A percentile compares a stretch with the other conserved stretches of the same genome.
phyloP scores from a whole-genome alignment of 2,797 vertebrate species.

The Sciurus carolinensis region DNA sequence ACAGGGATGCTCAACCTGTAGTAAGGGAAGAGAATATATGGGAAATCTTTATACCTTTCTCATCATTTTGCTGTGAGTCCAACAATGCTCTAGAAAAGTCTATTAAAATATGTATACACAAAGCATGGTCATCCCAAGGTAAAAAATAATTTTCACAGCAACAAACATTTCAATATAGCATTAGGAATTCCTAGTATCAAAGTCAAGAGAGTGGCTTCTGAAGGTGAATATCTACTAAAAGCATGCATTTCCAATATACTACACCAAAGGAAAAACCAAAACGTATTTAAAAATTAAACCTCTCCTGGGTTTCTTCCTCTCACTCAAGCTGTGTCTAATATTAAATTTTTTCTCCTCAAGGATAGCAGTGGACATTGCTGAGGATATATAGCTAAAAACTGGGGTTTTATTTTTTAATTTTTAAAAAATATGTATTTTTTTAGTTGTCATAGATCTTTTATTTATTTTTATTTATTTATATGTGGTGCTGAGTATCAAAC shows the following conservation, averaged over 20 bases:
- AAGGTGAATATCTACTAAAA: conserved; percentile 14
- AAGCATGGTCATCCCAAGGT: neutral
- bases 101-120: neutral
- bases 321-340: conserved; percentile 33
- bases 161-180: neutral
- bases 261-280: neutral
- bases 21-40: neutral
- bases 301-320: neutral
- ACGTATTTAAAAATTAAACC: neutral
- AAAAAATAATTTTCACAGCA: conserved; percentile 23
- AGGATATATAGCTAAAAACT: conserved; percentile 22
- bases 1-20: neutral
- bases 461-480: too few relatives aligned
- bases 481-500: too few relatives aligned
- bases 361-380: neutral
- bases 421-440: too few relatives aligned
- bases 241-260: neutral
- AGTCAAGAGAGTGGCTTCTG: conserved; percentile 12
- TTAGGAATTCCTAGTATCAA: conserved; percentile 17
- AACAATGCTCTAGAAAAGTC: neutral
- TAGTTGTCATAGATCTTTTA: too few relatives aligned
- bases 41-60: neutral
- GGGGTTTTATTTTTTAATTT: too few relatives aligned
- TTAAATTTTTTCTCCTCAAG: neutral
- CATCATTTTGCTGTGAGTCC: neutral